Percentiles rank a stretch among this genome's conserved stretches.
phyloP scores from a whole-genome alignment of 1,140 invertebrate species.

The Orussus abietinus region DNA sequence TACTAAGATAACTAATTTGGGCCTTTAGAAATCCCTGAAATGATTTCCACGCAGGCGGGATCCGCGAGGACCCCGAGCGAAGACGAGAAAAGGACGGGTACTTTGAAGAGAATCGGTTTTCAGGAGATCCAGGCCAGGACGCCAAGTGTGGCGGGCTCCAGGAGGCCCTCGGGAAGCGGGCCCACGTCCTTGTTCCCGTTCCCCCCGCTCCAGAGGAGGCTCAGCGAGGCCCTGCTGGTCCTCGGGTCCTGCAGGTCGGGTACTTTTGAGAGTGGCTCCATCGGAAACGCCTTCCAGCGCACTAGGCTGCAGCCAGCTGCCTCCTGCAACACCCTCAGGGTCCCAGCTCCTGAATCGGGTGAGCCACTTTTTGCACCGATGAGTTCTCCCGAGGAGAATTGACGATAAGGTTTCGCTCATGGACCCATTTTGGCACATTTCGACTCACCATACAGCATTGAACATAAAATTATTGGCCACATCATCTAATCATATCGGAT shows the following conservation, averaged over 20 bases:
- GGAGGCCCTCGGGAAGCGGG: slow-evolving; percentile 64
- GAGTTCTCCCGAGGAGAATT: slow-evolving; percentile 31
- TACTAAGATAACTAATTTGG: too few species aligned
- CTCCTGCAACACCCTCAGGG: slow-evolving; percentile 50
- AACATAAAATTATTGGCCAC: too few species aligned
- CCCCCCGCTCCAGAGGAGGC: slow-evolving; percentile 58
- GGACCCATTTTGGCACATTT: too few species aligned
- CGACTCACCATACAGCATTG: too few species aligned
- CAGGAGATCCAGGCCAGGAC: slow-evolving; percentile 72
- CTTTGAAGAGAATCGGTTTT: too few species aligned
- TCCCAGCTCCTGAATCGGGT: slow-evolving; percentile 46
- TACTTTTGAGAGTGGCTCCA: slow-evolving; percentile 36
- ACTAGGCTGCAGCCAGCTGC: slow-evolving; percentile 40
- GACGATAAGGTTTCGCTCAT: too few species aligned
- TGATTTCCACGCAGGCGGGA: too few species aligned
- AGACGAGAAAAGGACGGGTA: too few species aligned
- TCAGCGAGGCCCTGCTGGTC: slow-evolving; percentile 63
- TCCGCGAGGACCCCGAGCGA: too few species aligned
- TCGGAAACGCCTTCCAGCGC: slow-evolving; percentile 32
- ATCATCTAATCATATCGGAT: too few species aligned
- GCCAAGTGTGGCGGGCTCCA: slow-evolving; percentile 69
- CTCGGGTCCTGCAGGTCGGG: slow-evolving; percentile 32
- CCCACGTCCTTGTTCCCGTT: slow-evolving; percentile 55
- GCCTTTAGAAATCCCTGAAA: too few species aligned
- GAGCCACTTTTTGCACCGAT: slow-evolving; percentile 22